phyloP scores from a whole-genome alignment of 2,888 invertebrate species.

The Agrotis clavis region DNA sequence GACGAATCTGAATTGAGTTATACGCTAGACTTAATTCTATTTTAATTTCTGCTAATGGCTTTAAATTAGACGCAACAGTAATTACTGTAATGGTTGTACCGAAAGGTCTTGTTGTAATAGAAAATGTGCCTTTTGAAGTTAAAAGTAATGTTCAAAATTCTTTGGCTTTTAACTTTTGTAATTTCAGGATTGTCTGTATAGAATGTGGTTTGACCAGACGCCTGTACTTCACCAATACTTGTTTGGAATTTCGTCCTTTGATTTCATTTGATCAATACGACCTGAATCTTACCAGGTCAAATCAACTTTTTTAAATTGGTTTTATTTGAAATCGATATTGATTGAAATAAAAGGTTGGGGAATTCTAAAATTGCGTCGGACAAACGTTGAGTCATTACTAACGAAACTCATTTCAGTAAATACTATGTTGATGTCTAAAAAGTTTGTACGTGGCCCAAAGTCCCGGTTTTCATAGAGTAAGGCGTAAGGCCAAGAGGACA shows the following conservation, averaged over 20 bases:
- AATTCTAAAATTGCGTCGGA: background rate
- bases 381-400: slow-evolving; percentile 4
- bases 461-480: background rate
- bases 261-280: slow-evolving; percentile 1
- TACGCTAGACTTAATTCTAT: background rate
- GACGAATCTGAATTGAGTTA: background rate
- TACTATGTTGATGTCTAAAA: slow-evolving; percentile 14
- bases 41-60: background rate
- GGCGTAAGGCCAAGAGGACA: no score
- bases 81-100: background rate
- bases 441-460: slow-evolving; percentile 10
- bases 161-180: background rate
- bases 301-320: background rate
- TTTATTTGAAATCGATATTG: slow-evolving; percentile 12
- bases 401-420: no score
- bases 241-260: background rate
- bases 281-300: slow-evolving; percentile 2
- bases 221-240: background rate
- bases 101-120: background rate
- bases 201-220: background rate
- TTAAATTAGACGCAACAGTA: background rate
- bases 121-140: background rate
- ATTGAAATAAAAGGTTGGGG: background rate
- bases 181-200: background rate
- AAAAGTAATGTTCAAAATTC: background rate